Percentiles rank a stretch among this genome's conserved stretches.
These are phyloP conservation scores for Malthinus flaveolus DNA, from an alignment of 2,888 invertebrate species.

Conservation along the genomic window DNA sequence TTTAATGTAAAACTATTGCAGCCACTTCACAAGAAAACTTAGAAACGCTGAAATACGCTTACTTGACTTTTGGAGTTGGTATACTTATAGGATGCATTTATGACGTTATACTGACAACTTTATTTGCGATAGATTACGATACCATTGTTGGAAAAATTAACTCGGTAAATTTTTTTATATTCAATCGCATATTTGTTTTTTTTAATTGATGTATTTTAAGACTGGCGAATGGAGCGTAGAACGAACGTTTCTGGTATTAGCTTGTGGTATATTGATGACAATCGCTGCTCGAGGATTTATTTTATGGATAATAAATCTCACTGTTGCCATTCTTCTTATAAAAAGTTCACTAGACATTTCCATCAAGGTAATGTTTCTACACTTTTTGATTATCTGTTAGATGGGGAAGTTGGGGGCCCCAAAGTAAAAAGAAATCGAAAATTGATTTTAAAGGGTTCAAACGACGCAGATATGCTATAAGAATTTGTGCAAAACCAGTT, in stretches of 20 bases:
- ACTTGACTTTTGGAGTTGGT: not conserved
- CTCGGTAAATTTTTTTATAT: not conserved
- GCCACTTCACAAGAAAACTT: not conserved
- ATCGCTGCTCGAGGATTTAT: constrained; percentile 4
- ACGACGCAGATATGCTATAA: too few relatives aligned
- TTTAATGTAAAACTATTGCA: not conserved
- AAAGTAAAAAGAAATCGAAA: too few relatives aligned
- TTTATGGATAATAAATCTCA: constrained; percentile 11
- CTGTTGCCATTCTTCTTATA: not conserved
- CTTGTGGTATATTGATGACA: constrained; percentile 9
- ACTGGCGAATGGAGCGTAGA: too few relatives aligned
- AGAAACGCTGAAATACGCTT: not conserved
- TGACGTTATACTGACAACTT: not conserved
- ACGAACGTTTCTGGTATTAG: not conserved
- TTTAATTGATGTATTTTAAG: not conserved
- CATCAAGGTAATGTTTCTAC: not conserved
- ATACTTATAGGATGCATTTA: not conserved
- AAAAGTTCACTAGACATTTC: not conserved
- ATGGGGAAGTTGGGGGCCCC: too few relatives aligned
- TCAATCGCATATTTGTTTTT: not conserved
- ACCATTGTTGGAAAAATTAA: not conserved
- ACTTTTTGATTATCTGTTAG: too few relatives aligned
- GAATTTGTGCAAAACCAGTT: too few relatives aligned
- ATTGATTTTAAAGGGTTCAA: too few relatives aligned
- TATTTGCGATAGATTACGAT: constrained; percentile 8